Evolutionary conservation across 1,140 invertebrate species (phyloP), one percentile per base, ranked within the genome.

Genomic region (Drosophila dunni): DNA sequence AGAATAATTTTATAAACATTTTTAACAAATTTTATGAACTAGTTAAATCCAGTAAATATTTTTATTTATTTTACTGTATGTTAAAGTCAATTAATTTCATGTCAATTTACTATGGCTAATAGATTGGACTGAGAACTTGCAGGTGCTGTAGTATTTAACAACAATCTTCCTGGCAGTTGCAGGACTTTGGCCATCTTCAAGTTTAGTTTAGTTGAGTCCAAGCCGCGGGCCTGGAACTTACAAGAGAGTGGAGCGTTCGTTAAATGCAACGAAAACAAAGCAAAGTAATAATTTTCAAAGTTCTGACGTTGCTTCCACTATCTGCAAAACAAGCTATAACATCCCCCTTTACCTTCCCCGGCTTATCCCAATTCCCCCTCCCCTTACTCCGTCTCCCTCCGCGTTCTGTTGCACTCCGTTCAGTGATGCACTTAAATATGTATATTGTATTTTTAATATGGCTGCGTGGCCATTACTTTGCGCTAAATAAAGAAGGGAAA

Each of bases 231-330:
- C 24, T 42, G 50, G 2, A 33, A 34, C 36, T 53, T 56, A 44
- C 61, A 60, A 53, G 56, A 53, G 56, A 64, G 60, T 51, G 54
- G 34, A 36, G 38, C 20, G 73, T 75, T 75, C 60, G 38, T 65
- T 62, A 45, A 65, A 75, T 54, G 73, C 72, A 86, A 68, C 58
- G 57, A 72, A 85, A 81, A 76, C 71, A 82, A 86, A 77, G 72
- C 70, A 78, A 78, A 85, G 81, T 85, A 82, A 88, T 86, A 86
- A 86, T 83, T 86, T 88, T 36, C 68, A 82, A 86, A 86, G 83
- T 86, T 86, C 83, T 88, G 83, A 82, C 83, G 79, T 53, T 71
- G 42, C 73, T 34, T 61, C 40, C 72, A 65, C 53, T 64, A 57
- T 63, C 66, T 53, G 11, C 42, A 48, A 9, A 42, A 56, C 38